Base-by-base conservation (phyloP, 1,140 invertebrate species). In the Meloidogyne chitwoodi region DNA sequence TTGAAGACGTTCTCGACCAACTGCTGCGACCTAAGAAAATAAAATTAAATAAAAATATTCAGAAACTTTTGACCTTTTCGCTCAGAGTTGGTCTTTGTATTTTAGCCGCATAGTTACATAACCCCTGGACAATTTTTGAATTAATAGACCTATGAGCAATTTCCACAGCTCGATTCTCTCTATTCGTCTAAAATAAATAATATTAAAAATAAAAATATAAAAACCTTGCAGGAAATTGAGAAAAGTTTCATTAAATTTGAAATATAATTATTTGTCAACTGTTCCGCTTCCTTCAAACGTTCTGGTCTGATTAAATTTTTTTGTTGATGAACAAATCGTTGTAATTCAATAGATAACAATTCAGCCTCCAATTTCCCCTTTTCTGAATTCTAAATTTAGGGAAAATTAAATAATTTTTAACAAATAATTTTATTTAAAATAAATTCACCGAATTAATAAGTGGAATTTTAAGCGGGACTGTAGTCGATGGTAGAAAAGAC, bases 21-120 rank as follows among this genome's bases (percentile, higher is more conserved):
- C 29, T 22, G 56, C 14, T n/a, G 70, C 41, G 19, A 73, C 29
- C 70, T 73, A 10, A 73, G 11, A 27, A 56, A 11, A 27, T 31
- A 6, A 68, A 14, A 38, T n/a, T 31, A n/a, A 44, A 24, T 31
- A 22, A 63, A 63, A 41, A 31, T 63, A 3, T 6, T 27, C 29
- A 19, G 1, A 48, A 8, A 27, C 8, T 11, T 44, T 26, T 71
- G 24, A 77, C 76, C 63, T 77, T 78, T 44, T 77, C 76, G 19
- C 74, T 77, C 16, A 77, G 27, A 6, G 14, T 66, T 11, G 74
- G 63, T 11, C 76, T 22, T 10, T 48, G 34, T 14, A 44, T 73
- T 27, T 77, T 77, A 14, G 76, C 41, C 0, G 76, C 76, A 38
- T 75, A 77, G 41, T 75, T 77, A 63, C 76, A 77, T 22, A 77